Evolutionary conservation across 2,113 vertebrate genomes (phyloP), one percentile per base, ranked within the genome.

Genomic region (Gymnocephalus cernua): DNA sequence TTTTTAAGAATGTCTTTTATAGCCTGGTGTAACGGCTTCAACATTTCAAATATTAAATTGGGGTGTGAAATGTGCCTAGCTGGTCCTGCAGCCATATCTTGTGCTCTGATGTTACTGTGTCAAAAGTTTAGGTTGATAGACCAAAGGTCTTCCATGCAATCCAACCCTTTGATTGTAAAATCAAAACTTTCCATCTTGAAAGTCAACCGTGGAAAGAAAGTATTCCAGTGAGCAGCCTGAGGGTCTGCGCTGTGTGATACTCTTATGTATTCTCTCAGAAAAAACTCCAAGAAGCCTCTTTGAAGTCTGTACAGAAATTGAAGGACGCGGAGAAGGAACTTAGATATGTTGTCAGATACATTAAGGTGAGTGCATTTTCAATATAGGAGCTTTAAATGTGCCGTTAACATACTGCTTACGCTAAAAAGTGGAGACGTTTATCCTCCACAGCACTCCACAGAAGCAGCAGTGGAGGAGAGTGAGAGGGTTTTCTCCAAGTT

Each of bases 401-500:
- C 10, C 38, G 7, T 25, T 61, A 38, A 19, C 44, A 59, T 2
- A 13, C 21, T 6, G 61, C 23, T 27, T 12, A 13, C 5, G 41
- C 41, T 21, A 21, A 32, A 13, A 29, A 19, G 1, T 0, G 2
- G 1, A 62, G 48, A 18, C 8, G 4, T 65, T 62, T 23, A 9
- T 64, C 44, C 23, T 85, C 66, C 41, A 6, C 63, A 95, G 95
- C 92, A 93, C 77, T 93, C 94, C 7, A 91, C 93, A 0, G 93
- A 95, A n/a, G 85, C 93, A 0, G 92, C 82, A 0, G 79, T 94
- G 62, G 95, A 95, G 50, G 94, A 96, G 72, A 95, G 92, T 14
- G 93, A 96, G 82, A 87, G 91, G 71, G 88, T 95, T 63, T 95
- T 95, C 86, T 86, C 93, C 23, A 94, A 88, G 80, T 79, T 96